Percentiles rank a stretch among this genome's conserved stretches.
phyloP scores from a whole-genome alignment of 2,113 vertebrate species.

The Genyomyrus donnyi region DNA sequence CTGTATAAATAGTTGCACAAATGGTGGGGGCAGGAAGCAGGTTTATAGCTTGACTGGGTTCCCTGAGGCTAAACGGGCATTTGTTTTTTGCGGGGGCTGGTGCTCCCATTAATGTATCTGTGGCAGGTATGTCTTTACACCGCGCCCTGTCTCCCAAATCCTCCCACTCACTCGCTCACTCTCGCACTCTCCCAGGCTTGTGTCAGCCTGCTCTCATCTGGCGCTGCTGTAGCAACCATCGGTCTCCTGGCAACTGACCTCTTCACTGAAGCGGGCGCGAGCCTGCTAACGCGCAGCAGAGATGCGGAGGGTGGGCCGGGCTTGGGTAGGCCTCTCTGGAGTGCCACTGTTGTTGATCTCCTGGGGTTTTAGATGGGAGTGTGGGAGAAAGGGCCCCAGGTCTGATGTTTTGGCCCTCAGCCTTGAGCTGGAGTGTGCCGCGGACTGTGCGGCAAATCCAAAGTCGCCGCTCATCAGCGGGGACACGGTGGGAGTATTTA shows the following conservation, averaged over 20 bases:
- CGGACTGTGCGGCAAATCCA: not conserved
- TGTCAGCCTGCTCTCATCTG: slow-evolving; percentile 9
- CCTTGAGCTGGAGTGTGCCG: not conserved
- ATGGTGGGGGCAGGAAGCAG: not conserved
- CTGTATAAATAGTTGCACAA: not conserved
- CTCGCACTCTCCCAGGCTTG: not conserved
- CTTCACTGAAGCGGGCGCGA: not conserved
- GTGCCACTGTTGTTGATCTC: not conserved
- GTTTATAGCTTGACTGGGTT: not conserved
- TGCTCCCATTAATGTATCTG: not conserved
- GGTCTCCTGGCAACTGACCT: slow-evolving; percentile 27
- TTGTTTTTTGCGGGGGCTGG: not conserved
- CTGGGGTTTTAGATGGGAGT: not conserved
- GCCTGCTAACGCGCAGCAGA: not conserved
- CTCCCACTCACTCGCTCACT: not conserved
- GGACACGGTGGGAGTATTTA: not conserved
- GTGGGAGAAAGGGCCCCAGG: not conserved
- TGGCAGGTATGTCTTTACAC: not conserved
- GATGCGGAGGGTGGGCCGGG: not conserved
- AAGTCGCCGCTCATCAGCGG: not conserved
- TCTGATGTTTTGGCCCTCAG: not conserved
- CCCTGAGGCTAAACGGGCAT: not conserved
- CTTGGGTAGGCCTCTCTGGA: not conserved
- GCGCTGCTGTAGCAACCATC: slow-evolving; percentile 21
- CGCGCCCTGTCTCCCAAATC: not conserved